Conservation (phyloP, 2,888 invertebrate species). For the Polydrusus tereticollis region DNA sequence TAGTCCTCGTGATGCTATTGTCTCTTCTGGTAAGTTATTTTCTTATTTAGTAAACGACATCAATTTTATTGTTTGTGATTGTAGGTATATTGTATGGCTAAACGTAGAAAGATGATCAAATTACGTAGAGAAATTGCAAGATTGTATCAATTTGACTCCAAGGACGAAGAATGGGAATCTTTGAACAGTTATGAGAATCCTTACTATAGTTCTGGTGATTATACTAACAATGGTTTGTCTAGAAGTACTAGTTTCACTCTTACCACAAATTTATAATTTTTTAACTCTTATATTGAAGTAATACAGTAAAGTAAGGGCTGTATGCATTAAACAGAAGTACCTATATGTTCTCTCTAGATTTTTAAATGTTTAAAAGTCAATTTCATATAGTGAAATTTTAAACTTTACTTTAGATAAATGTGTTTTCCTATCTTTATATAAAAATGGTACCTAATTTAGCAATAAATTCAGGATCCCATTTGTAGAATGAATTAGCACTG, state of each 20-base stretch:
- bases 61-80: conserved; percentile 13
- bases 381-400: too few species aligned
- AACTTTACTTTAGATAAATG: too few species aligned
- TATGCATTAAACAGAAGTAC: too few species aligned
- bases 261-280: conserved; percentile 25
- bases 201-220: conserved; percentile 55
- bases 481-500: too few species aligned
- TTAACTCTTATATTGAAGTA: neutral
- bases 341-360: too few species aligned
- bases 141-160: conserved; percentile 78
- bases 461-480: too few species aligned
- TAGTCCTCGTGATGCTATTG: conserved; percentile 62
- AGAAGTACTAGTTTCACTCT: neutral
- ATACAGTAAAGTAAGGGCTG: too few species aligned
- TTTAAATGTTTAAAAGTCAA: too few species aligned
- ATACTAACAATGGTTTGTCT: neutral
- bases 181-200: conserved; percentile 66
- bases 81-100: conserved; percentile 70
- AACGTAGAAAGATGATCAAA: conserved; percentile 70
- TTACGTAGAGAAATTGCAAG: conserved; percentile 76
- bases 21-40: conserved; percentile 62
- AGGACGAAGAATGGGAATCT: conserved; percentile 78
- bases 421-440: too few species aligned
- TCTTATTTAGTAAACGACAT: neutral
- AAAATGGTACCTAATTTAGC: too few species aligned